phyloP scores from a whole-genome alignment of 37 sponge, comb jelly and placozoan species.

The Chondrosia reniformis region DNA sequence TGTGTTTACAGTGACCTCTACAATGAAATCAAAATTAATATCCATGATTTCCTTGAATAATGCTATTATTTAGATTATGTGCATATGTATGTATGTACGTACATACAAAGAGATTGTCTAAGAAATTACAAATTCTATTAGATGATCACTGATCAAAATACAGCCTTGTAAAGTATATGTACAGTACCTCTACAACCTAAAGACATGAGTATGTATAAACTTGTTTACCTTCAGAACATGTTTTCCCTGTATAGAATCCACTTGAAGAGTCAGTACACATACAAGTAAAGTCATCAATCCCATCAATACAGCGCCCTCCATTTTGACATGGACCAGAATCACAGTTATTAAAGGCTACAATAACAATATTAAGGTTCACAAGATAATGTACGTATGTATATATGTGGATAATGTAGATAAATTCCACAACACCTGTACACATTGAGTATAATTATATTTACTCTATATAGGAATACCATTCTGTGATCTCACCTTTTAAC shows the following conservation, averaged over 20 bases:
- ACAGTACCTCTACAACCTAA: too few species aligned
- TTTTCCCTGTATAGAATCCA: not conserved
- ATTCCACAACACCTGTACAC: not conserved
- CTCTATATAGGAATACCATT: too few species aligned
- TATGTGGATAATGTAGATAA: not conserved
- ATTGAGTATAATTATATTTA: not conserved
- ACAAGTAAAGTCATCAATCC: not conserved
- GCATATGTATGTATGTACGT: too few species aligned
- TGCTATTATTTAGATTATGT: not conserved
- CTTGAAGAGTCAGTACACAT: not conserved
- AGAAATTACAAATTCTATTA: too few species aligned
- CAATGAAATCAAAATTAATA: not conserved
- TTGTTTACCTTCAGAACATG: not conserved
- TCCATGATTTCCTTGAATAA: not conserved
- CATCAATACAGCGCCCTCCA: conserved; percentile 12
- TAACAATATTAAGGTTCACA: not conserved
- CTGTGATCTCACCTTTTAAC: not conserved
- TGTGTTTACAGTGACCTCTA: not conserved
- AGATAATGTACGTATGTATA: conserved; percentile 3
- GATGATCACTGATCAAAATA: too few species aligned
- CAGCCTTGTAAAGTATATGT: too few species aligned
- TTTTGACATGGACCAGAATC: conserved; percentile 3
- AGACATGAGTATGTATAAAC: too few species aligned
- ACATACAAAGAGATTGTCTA: not conserved
- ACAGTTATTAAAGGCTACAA: not conserved